Base-by-base conservation (phyloP, 2,888 invertebrate genomes). In the Acleris holmiana region DNA sequence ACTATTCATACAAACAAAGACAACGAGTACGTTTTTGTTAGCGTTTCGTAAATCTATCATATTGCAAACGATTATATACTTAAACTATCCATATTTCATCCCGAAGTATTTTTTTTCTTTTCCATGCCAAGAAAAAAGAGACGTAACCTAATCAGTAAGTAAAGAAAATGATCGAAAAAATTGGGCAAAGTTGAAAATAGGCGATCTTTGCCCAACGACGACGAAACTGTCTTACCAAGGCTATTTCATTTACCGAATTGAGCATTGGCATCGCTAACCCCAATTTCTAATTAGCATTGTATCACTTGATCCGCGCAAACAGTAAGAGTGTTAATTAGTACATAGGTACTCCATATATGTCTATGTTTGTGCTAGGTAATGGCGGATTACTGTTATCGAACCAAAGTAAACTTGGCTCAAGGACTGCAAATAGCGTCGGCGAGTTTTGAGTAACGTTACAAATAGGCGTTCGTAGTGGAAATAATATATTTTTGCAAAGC, bases 351-450 rank as follows among this genome's bases (percentile, higher is more conserved):
- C 2, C 8, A 29, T 29, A 29, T 29, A 19, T 17, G 44, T 55
- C 44, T 55, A 19, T 47, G 41, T 44, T 41, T 55, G 55, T 13
- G 23, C 23, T 53, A 4, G 25, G 46, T 41, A 13, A 57, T 54
- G 17, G 55, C 41, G 40, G 55, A 55, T 55, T 55, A 55, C 55
- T n/a, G 23, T 23, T 55, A 55, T 59, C 49, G 58, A 41, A 19
- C 21, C 29, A 2, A 35, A 53, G 58, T 48, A 49, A 49, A 49
- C 48, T 19, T 17, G 49, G 25, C 35, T 23, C 55, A 55, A 59
- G 58, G 48, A 35, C 35, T 40, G 40, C 49, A 55, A 41, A 55
- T 41, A 55, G 15, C n/a, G 44, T 7, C 17, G 35, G 6, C 17
- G 44, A 44, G 44, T 44, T 44, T 44, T 17, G 17, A 44, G 44